phyloP scores from a whole-genome alignment of 1,140 invertebrate genomes.

The Metaphire vulgaris region DNA sequence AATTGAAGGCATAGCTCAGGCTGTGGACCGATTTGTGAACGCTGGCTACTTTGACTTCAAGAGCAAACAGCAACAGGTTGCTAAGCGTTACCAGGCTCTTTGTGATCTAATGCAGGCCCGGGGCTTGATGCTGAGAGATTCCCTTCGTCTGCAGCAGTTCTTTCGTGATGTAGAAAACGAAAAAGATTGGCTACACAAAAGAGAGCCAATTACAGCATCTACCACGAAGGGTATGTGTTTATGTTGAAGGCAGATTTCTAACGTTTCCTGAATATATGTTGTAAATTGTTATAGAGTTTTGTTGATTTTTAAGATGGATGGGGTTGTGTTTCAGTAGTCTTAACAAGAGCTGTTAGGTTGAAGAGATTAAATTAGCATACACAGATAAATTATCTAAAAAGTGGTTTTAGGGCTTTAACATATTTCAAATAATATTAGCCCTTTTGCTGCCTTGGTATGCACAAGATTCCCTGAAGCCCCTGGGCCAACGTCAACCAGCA shows the following conservation, averaged over 20 bases:
- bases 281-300: too few species aligned
- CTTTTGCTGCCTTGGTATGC: too few species aligned
- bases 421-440: too few species aligned
- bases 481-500: too few species aligned
- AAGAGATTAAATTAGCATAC: too few species aligned
- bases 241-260: background rate
- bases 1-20: constrained; percentile 78
- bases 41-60: constrained; percentile 90
- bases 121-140: constrained; percentile 71
- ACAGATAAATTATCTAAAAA: too few species aligned
- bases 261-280: too few species aligned
- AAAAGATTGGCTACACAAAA: constrained; percentile 97
- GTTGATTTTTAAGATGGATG: too few species aligned
- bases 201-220: constrained; percentile 93
- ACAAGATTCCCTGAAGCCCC: too few species aligned
- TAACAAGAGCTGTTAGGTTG: too few species aligned
- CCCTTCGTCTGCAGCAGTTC: constrained; percentile 88
- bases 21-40: constrained; percentile 82
- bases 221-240: constrained; percentile 73
- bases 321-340: too few species aligned
- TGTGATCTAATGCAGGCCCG: constrained; percentile 52
- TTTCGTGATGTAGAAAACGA: constrained; percentile 97
- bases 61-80: constrained; percentile 66
- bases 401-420: too few species aligned
- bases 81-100: constrained; percentile 71